phyloP scores from a whole-genome alignment of 2,888 invertebrate species.

The Cantharis flavilabris region DNA sequence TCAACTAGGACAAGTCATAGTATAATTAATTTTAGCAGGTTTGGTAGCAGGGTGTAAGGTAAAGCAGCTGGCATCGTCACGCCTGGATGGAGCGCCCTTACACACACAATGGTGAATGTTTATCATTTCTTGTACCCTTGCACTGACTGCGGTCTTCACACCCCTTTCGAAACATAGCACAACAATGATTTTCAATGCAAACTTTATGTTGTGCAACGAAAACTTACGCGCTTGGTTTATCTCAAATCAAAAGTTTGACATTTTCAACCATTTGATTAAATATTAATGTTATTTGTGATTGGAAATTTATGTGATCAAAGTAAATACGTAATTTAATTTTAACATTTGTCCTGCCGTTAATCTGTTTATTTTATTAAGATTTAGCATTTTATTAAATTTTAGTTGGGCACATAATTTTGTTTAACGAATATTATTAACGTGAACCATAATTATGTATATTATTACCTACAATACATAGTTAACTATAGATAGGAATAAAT shows the following conservation, averaged over 20 bases:
- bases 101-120: slow-evolving; percentile 32
- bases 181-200: slow-evolving; percentile 34
- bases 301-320: slow-evolving; percentile 24
- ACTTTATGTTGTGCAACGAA: slow-evolving; percentile 39
- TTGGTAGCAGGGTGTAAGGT: slow-evolving; percentile 34
- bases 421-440: slow-evolving; percentile 37
- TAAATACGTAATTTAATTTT: slow-evolving; percentile 22
- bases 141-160: slow-evolving; percentile 36
- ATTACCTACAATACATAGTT: slow-evolving; percentile 41
- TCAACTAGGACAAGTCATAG: slow-evolving; percentile 34
- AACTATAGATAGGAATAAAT: slow-evolving; percentile 47
- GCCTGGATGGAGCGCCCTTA: slow-evolving; percentile 34
- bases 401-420: neutral
- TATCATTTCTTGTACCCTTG: slow-evolving; percentile 38
- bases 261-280: slow-evolving; percentile 31
- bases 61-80: slow-evolving; percentile 39
- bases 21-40: slow-evolving; percentile 38
- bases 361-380: neutral
- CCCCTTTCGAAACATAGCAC: slow-evolving; percentile 35
- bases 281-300: slow-evolving; percentile 16
- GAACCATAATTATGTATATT: slow-evolving; percentile 33
- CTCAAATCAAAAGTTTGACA: slow-evolving; percentile 33
- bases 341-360: neutral
- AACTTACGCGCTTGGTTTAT: slow-evolving; percentile 34
- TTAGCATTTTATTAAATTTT: neutral